phyloP scores from a whole-genome alignment of 2,797 vertebrate species.

The Brachyalestes nurse region DNA sequence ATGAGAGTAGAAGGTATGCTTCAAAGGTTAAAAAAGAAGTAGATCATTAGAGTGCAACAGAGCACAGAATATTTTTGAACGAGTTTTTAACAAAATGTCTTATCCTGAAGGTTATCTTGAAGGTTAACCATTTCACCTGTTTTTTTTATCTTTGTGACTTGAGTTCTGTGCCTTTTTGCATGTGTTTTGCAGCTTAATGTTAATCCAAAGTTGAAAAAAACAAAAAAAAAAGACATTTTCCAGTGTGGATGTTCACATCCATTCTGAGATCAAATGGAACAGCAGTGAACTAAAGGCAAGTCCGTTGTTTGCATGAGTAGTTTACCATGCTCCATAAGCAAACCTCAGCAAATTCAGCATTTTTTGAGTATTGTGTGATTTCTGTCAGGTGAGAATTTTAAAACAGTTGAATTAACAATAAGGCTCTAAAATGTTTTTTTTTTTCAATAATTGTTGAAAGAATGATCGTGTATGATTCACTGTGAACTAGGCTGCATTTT shows the following conservation, averaged over 20 bases:
- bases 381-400: background rate
- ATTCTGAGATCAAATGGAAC: conserved; percentile 7
- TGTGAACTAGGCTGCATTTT: background rate
- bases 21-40: conserved; percentile 32
- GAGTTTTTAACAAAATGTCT: conserved; percentile 42
- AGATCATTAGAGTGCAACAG: conserved; percentile 27
- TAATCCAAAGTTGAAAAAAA: background rate
- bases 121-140: background rate
- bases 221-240: conserved; percentile 1
- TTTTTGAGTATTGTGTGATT: conserved; percentile 2
- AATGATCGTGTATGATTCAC: background rate
- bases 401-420: background rate
- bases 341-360: background rate
- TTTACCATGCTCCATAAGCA: background rate
- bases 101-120: background rate
- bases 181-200: conserved; percentile 18
- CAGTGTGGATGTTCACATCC: background rate
- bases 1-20: conserved; percentile 27
- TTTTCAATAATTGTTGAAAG: conserved; percentile 1
- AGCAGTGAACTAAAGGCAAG: background rate
- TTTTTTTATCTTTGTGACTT: background rate
- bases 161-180: conserved; percentile 42
- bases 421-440: background rate
- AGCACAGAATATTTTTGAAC: conserved; percentile 56
- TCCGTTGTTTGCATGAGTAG: background rate